Base-by-base conservation (phyloP, 2,113 vertebrate species). In the Tupaia tana region DNA sequence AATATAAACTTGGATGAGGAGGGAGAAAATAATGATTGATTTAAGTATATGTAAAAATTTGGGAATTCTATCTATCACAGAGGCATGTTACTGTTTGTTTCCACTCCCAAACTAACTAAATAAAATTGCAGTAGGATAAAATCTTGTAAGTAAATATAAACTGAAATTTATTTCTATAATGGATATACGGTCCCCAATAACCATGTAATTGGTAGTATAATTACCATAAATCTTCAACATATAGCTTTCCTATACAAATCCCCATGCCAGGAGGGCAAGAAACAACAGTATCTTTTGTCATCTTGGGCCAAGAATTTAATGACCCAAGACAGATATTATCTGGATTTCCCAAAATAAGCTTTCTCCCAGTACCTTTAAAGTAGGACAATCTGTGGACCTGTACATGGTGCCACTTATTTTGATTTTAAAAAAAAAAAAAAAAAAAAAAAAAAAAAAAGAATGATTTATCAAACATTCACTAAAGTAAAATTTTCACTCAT, bases 1-100 rank as follows among this genome's bases (percentile, higher is more conserved):
- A 88, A 80, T 66, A 59, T 31, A 69, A 94, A 92, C 10, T 96
- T 64, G 98, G 97, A 96, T 94, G 87, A 98, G 93, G 89, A 97
- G 96, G 83, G 66, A 96, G 95, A 95, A 98, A 98, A 97, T 98
- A 98, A 98, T 98, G 97, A 96, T 92, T 97, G 90, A 95, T 98
- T 97, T 98, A 98, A 98, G 98, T 96, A 96, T 98, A 97, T 97
- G 92, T 96, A 92, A 97, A 98, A 97, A 67, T 98, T 98, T 97
- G 98, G 81, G 96, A 98, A 98, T 97, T 91, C 88, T 96, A 97
- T 96, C 98, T 99, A 97, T 96, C 97, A 96, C 98, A 96, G 94
- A 97, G 14, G 31, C 52, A 74, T 34, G 67, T 31, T 31, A 58
- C 15, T 67, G 80, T 88, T 90, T 52, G 31, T 58, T 56, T 52